Evolutionary conservation across 92 coral and sea anemone species (phyloP).

Genomic region (Heteractis magnifica): DNA sequence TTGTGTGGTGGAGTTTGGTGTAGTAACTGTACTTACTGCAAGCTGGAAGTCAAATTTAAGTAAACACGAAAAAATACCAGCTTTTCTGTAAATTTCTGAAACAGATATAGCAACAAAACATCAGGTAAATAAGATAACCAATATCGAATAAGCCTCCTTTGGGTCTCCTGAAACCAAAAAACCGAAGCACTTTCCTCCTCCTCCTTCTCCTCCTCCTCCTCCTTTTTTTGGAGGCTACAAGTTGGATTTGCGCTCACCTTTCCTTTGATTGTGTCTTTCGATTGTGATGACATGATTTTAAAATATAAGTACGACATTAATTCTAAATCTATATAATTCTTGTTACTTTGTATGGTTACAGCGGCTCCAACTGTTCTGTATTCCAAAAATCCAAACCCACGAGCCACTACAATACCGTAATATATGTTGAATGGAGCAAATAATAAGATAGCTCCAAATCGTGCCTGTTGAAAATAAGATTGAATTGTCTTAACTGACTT

Average conservation of each 20-base stretch:
- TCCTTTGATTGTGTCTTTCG: too few relatives aligned
- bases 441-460: conserved; percentile 58
- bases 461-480: conserved; percentile 48
- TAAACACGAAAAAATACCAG: conserved; percentile 82
- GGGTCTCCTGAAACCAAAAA: too few relatives aligned
- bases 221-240: too few relatives aligned
- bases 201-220: too few relatives aligned
- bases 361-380: conserved; percentile 89
- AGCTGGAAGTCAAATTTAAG: conserved; percentile 89
- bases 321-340: too few relatives aligned
- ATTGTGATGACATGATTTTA: too few relatives aligned
- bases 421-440: conserved; percentile 70
- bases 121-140: too few relatives aligned
- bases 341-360: conserved; percentile 73
- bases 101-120: not conserved
- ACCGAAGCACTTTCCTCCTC: too few relatives aligned
- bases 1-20: too few relatives aligned
- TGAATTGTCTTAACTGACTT: not conserved
- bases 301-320: too few relatives aligned
- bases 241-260: too few relatives aligned
- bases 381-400: conserved; percentile 81
- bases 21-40: conserved; percentile 55
- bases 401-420: conserved; percentile 73
- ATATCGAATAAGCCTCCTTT: too few relatives aligned
- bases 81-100: conserved; percentile 84